Evolutionary conservation across 2,888 invertebrate species (phyloP).

Genomic region (Drosophila subsilvestris): DNA sequence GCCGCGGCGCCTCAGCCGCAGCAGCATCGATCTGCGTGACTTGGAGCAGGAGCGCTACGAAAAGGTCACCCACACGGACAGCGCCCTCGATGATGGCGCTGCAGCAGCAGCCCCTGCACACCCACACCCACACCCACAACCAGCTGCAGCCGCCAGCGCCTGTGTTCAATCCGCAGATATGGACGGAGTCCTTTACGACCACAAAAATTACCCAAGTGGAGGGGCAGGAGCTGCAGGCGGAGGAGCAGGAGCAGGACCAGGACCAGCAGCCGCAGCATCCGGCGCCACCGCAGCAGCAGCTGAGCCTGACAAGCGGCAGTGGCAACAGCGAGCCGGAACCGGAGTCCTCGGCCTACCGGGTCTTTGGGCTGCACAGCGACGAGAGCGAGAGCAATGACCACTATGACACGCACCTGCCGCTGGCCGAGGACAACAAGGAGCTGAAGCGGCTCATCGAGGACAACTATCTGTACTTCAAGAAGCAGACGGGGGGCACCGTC

Average conservation of each 20-base stretch:
- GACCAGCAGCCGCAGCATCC: constrained; percentile 17
- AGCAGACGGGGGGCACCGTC: constrained; percentile 68
- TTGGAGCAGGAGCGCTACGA: constrained; percentile 84
- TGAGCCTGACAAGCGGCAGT: constrained; percentile 72
- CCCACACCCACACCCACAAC: constrained; percentile 52
- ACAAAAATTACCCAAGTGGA: constrained; percentile 24
- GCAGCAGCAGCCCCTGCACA: constrained; percentile 64
- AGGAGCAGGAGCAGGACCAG: constrained; percentile 4
- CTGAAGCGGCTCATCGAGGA: constrained; percentile 84
- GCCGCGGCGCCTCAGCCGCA: constrained; percentile 84
- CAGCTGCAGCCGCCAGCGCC: constrained; percentile 70
- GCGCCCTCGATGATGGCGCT: constrained; percentile 84
- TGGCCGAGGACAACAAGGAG: constrained; percentile 84
- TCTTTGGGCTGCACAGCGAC: constrained; percentile 76
- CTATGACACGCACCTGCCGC: constrained; percentile 80
- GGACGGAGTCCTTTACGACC: constrained; percentile 63
- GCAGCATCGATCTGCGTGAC: constrained; percentile 84
- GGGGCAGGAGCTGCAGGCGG: constrained; percentile 10
- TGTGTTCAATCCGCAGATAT: constrained; percentile 72
- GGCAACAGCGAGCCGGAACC: constrained; percentile 73
- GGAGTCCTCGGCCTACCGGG: constrained; percentile 68
- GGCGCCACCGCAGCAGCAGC: constrained; percentile 49
- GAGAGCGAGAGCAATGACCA: constrained; percentile 81
- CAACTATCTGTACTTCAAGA: constrained; percentile 83
- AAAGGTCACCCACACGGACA: constrained; percentile 84